Conservation (phyloP, 1,140 invertebrate genomes). For the Trachymyrmex septentrionalis region DNA sequence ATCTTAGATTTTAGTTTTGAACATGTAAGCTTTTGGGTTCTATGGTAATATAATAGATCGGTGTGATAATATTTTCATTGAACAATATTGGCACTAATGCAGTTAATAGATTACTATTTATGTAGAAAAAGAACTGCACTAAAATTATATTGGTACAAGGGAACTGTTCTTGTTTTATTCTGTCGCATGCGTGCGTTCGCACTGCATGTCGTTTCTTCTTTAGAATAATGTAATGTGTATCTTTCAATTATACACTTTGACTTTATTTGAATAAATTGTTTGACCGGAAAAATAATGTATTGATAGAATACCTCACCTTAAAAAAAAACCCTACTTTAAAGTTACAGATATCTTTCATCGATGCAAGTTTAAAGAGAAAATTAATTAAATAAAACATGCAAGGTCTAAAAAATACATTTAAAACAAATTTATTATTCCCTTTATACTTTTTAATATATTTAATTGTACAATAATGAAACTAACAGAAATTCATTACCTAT, state of each 20-base stretch:
- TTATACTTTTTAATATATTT: constrained; percentile 38
- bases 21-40: constrained; percentile 20
- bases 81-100: constrained; percentile 8
- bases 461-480: constrained; percentile 17
- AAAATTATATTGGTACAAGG: constrained; percentile 34
- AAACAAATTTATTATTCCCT: constrained; percentile 48
- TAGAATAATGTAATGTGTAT: constrained; percentile 49
- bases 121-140: constrained; percentile 22
- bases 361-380: background rate
- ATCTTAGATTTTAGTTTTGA: constrained; percentile 21
- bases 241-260: constrained; percentile 59
- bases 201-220: constrained; percentile 1
- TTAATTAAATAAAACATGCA: background rate
- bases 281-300: constrained; percentile 30
- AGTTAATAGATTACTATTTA: constrained; percentile 59
- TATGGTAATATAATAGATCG: constrained; percentile 16
- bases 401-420: background rate
- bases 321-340: background rate
- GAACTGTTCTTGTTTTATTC: constrained; percentile 35
- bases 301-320: constrained; percentile 44
- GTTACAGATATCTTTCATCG: background rate
- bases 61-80: constrained; percentile 50
- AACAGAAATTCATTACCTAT: background rate
- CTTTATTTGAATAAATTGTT: constrained; percentile 71
- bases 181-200: background rate